Evolutionary conservation across 2,888 invertebrate species (phyloP), one percentile per base, ranked within the genome.

Genomic region (Melanostoma mellinum): DNA sequence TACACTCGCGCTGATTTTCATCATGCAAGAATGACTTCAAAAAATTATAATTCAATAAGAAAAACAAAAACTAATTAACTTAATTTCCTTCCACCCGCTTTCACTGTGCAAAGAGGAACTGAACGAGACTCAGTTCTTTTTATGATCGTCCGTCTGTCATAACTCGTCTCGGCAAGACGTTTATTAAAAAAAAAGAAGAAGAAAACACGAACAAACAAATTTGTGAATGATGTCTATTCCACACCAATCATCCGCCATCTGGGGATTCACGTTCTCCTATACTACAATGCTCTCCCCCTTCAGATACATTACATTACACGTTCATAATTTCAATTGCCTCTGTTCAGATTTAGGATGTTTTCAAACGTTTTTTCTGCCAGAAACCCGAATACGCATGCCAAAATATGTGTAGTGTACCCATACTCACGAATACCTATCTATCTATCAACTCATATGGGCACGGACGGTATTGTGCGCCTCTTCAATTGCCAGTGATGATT

Each of bases 1-100:
- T 74, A 74, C 78, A 58, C 72, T 58, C 68, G 69, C 48, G 60
- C 65, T 60, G 69, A 60, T 78, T 78, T 74, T 53, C 53, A 73
- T 46, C 63, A 68, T 46, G 46, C 44, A 56, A 40, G 81, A 56
- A 68, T 35, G 35, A 67, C 55, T 74, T 74, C 38, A 50, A 52
- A 55, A 72, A 67, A 84, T 84, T 71, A 79, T 78, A 84, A 84
- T 84, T 84, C 84, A 84, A 84, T 84, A 79, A 74, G 55, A 73
- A 50, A 71, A 56, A 50, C 44, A 67, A 46, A 44, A 79, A 60
- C 61, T 84, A 84, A 84, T 84, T 84, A 84, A 71, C 61, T 84
- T 60, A 78, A 79, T 84, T 79, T 84, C 67, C 46, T 65, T 74
- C 38, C 58, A 42, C 53, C 67, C 35, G 52, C 36, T 48, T 46